These are phyloP conservation scores for Lasiurus borealis DNA, from an alignment of 2,113 vertebrate species.

Conservation along the genomic window DNA sequence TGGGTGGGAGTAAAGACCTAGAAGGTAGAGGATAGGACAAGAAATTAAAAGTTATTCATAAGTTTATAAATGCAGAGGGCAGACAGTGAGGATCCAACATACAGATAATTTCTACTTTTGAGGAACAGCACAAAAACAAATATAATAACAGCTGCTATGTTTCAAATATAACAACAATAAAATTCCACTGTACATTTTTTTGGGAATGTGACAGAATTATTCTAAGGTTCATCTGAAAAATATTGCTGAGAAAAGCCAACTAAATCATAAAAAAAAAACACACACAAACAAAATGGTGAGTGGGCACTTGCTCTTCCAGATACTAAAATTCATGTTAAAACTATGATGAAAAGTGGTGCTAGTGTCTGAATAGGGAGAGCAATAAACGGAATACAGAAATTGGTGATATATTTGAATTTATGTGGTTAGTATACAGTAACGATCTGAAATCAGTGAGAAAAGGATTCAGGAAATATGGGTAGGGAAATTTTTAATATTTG, in stretches of 20 bases:
- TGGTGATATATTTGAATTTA: neutral
- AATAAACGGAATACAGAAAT: neutral
- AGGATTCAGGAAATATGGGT: neutral
- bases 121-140: conserved; percentile 28
- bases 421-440: neutral
- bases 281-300: neutral
- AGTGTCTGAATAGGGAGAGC: neutral
- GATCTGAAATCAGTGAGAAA: neutral
- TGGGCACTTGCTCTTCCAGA: neutral
- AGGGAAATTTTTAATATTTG: neutral
- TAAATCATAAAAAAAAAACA: neutral
- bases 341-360: neutral
- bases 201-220: neutral
- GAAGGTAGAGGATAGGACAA: neutral
- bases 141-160: neutral
- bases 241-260: conserved; percentile 23
- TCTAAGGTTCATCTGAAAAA: conserved; percentile 66
- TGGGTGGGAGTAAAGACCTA: neutral
- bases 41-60: neutral
- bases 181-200: neutral
- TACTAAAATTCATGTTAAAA: neutral
- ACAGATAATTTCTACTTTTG: neutral
- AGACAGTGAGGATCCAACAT: neutral
- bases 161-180: conserved; percentile 17
- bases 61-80: neutral